These are phyloP conservation scores for Zhuqinia jingwanae DNA, from an alignment of 2,888 invertebrate species.

Conservation along the genomic window DNA sequence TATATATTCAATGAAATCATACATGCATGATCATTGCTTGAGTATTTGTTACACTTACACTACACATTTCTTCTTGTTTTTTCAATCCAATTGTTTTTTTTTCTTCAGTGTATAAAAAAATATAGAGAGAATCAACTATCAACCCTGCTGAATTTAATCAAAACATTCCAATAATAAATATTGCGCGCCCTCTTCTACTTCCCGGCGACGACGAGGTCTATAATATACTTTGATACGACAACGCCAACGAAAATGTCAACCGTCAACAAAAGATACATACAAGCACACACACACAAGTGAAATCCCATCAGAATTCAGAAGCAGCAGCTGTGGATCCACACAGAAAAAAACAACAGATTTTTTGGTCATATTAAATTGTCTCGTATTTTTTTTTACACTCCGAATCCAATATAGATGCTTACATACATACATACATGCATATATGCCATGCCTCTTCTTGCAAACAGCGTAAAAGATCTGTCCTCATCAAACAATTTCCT, in stretches of 20 bases:
- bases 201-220: neutral
- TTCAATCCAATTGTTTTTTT: constrained; percentile 11
- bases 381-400: too few species aligned
- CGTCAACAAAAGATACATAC: neutral
- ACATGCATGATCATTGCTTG: constrained; percentile 27
- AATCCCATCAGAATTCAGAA: constrained; percentile 36
- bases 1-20: constrained; percentile 35
- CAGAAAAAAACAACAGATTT: constrained; percentile 45
- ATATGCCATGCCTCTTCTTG: neutral
- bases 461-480: too few species aligned
- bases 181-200: neutral
- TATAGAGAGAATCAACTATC: constrained; percentile 49
- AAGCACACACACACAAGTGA: constrained; percentile 38
- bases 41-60: too few species aligned
- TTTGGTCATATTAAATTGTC: too few species aligned
- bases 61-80: neutral
- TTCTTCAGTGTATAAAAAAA: constrained; percentile 7
- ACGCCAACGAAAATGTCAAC: neutral
- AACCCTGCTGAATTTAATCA: constrained; percentile 62
- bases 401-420: too few species aligned
- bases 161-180: constrained; percentile 63
- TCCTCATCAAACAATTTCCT: too few species aligned
- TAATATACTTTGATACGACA: neutral
- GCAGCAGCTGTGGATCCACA: constrained; percentile 10
- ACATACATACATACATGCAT: neutral